Evolutionary conservation across 2,113 vertebrate genomes (phyloP).

Genomic region (Plecturocebus donacophilus): DNA sequence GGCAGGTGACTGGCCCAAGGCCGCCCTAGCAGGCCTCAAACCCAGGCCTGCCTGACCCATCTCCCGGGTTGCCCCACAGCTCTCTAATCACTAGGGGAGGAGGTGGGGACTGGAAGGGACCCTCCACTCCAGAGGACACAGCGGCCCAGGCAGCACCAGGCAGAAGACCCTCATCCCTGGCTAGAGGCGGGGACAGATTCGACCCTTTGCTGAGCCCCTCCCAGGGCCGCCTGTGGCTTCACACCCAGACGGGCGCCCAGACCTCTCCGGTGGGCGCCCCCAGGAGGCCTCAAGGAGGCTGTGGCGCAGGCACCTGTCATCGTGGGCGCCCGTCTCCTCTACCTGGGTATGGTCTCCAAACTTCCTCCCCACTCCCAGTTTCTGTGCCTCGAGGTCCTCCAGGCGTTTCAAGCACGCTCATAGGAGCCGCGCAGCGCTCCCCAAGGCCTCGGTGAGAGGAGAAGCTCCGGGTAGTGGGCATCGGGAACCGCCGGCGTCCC

Average conservation of each 20-base stretch:
- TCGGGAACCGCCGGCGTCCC: too few species aligned
- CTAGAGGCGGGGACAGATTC: too few species aligned
- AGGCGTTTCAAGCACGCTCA: fast-evolving
- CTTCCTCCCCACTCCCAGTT: not conserved
- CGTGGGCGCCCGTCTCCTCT: not conserved
- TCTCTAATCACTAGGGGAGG: not conserved
- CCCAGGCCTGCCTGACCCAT: not conserved
- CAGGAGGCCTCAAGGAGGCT: too few species aligned
- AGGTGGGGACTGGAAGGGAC: not conserved
- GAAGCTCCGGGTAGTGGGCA: not conserved
- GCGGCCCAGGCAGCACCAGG: not conserved
- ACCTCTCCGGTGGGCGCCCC: fast-evolving
- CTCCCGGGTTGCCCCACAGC: not conserved
- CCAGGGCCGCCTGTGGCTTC: not conserved
- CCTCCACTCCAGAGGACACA: too few species aligned
- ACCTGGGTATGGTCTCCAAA: not conserved
- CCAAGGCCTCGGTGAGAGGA: not conserved
- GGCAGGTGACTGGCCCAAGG: not conserved
- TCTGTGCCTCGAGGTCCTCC: not conserved
- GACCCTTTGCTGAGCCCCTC: not conserved
- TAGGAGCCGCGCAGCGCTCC: not conserved
- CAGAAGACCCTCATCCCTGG: not conserved
- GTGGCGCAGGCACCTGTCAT: too few species aligned
- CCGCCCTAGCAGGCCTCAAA: not conserved
- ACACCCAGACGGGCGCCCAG: not conserved